Percentiles rank a stretch among this genome's conserved stretches.
Conservation (phyloP, 2,797 vertebrate species). For the Pipistrellus kuhlii region DNA sequence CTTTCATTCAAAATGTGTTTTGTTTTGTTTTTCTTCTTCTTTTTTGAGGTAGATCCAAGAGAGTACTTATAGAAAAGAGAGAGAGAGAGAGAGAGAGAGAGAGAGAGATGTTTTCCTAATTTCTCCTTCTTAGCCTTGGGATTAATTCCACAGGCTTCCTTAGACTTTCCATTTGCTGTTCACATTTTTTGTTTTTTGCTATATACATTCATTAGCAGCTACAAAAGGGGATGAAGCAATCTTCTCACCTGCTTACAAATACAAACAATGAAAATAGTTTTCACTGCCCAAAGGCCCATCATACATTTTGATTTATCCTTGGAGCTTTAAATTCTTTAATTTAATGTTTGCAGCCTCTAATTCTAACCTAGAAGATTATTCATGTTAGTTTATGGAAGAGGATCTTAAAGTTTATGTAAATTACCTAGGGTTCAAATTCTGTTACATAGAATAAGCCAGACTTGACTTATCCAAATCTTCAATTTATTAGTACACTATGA, state of each 20-base stretch:
- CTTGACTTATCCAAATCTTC: background rate
- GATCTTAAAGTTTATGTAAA: background rate
- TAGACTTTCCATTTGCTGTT: background rate
- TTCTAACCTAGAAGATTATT: background rate
- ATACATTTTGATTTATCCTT: conserved; percentile 1
- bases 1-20: background rate
- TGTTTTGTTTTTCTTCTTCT: background rate
- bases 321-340: background rate
- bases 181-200: conserved; percentile 8
- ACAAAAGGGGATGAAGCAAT: background rate
- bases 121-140: background rate
- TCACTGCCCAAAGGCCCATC: background rate
- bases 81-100: no score
- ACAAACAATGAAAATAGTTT: background rate
- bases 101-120: background rate
- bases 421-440: background rate
- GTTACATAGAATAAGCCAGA: background rate
- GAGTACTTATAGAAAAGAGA: background rate
- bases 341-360: background rate
- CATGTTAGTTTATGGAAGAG: background rate
- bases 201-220: background rate
- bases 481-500: background rate
- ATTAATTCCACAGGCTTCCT: background rate
- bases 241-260: background rate
- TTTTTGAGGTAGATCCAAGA: background rate